A percentile compares a stretch with the other conserved stretches of the same genome.
phyloP scores from a whole-genome alignment of 2,888 invertebrate species.

The Melanotus villosus region DNA sequence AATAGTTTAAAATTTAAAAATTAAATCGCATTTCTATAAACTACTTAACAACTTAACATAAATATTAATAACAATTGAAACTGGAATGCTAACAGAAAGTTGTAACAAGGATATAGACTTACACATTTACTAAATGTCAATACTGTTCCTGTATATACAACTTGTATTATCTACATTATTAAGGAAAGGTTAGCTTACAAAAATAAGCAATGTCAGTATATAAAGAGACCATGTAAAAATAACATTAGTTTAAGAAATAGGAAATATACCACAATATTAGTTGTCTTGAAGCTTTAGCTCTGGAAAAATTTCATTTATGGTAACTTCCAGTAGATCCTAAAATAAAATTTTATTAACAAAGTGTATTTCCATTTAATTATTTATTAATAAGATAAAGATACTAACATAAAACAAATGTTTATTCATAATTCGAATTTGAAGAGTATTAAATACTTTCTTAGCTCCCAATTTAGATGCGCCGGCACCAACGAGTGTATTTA shows the following conservation, averaged over 20 bases:
- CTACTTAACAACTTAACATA: too few species aligned
- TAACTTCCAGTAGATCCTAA: slow-evolving; percentile 78
- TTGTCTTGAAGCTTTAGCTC: slow-evolving; percentile 72
- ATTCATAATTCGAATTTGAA: slow-evolving; percentile 89
- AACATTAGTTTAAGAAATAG: slow-evolving; percentile 29
- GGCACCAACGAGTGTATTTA: slow-evolving; percentile 88
- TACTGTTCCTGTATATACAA: background rate
- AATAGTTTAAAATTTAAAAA: too few species aligned
- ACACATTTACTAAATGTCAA: background rate
- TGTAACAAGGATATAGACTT: too few species aligned
- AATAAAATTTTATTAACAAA: slow-evolving; percentile 20
- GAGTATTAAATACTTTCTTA: slow-evolving; percentile 87
- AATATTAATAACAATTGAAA: too few species aligned
- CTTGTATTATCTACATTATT: background rate
- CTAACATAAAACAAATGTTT: slow-evolving; percentile 93
- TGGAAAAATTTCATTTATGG: slow-evolving; percentile 79
- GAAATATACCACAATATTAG: slow-evolving; percentile 13
- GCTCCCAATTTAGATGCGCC: slow-evolving; percentile 88
- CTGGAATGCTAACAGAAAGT: too few species aligned
- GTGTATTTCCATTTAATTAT: background rate
- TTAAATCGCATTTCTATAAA: too few species aligned
- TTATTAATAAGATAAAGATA: slow-evolving; percentile 8
- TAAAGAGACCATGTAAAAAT: slow-evolving; percentile 31
- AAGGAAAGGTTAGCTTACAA: slow-evolving; percentile 28
- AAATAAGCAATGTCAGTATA: slow-evolving; percentile 23